Conservation (phyloP, 2,888 invertebrate genomes). For the Odontocolon sp. region DNA sequence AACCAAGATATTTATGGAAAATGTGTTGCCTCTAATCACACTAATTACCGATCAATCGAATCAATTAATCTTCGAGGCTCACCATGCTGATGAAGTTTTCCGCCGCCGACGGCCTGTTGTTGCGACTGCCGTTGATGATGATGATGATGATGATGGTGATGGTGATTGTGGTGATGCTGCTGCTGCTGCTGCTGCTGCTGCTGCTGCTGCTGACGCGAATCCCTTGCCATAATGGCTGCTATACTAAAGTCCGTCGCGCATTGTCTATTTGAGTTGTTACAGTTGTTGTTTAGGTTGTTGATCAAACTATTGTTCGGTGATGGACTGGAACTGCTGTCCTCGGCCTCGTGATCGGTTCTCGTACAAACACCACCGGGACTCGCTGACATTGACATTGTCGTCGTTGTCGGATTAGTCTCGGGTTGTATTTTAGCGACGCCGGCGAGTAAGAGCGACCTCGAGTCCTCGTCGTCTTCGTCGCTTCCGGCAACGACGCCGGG, state of each 20-base stretch:
- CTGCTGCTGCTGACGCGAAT: constrained; percentile 84
- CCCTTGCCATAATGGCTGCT: constrained; percentile 95
- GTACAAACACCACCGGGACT: constrained; percentile 79
- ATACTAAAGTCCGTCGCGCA: constrained; percentile 98
- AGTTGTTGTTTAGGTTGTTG: constrained; percentile 74
- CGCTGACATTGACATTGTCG: constrained; percentile 70
- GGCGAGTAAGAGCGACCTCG: constrained; percentile 72
- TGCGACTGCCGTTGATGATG: constrained; percentile 78
- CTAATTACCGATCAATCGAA: constrained; percentile 44
- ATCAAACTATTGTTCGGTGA: constrained; percentile 77
- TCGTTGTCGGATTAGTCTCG: constrained; percentile 77
- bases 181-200: constrained; percentile 81
- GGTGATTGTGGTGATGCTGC: constrained; percentile 62
- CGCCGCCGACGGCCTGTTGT: constrained; percentile 77
- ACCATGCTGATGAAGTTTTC: constrained; percentile 78
- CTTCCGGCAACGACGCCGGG: constrained; percentile 79
- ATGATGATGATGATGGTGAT: constrained; percentile 80
- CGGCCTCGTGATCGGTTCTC: constrained; percentile 80
- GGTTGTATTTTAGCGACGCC: constrained; percentile 81
- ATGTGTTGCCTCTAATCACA: constrained; percentile 30
- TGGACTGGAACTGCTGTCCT: constrained; percentile 85
- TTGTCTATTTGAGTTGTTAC: constrained; percentile 84
- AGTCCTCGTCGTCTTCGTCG: constrained; percentile 86
- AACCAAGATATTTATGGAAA: constrained; percentile 33
- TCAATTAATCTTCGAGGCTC: constrained; percentile 62